Conservation (phyloP, 2,797 vertebrate genomes). For the Alectoris magna region DNA sequence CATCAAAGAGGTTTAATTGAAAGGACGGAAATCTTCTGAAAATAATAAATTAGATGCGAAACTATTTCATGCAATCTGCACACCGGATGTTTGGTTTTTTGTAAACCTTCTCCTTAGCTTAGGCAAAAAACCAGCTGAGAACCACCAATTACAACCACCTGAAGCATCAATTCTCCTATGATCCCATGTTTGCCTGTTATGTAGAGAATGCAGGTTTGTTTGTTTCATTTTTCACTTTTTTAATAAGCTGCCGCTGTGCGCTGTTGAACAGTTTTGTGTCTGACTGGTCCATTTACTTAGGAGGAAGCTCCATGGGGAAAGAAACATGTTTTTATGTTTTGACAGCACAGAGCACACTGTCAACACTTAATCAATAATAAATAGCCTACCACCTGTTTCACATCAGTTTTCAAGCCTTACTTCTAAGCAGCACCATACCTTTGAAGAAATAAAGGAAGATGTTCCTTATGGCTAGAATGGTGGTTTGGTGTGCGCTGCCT, state of each 20-base stretch:
- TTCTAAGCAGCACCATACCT: neutral
- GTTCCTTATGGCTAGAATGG: neutral
- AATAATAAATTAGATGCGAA: neutral
- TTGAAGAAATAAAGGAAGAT: neutral
- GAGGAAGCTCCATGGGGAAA: conserved; percentile 38
- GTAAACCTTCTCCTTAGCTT: conserved; percentile 57
- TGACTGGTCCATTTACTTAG: conserved; percentile 42
- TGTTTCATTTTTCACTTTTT: conserved; percentile 28
- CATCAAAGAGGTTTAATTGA: neutral
- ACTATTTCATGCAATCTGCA: conserved; percentile 15
- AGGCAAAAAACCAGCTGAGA: conserved; percentile 69
- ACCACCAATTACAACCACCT: conserved; percentile 73
- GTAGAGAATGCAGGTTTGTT: conserved; percentile 36
- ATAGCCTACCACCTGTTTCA: conserved; percentile 54
- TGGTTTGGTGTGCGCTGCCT: neutral
- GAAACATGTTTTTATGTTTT: conserved; percentile 36
- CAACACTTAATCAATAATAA: conserved; percentile 68
- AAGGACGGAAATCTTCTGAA: conserved; percentile 17
- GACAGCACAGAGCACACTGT: conserved; percentile 47
- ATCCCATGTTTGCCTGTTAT: conserved; percentile 55
- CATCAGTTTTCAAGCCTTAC: conserved; percentile 47
- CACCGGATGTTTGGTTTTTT: neutral
- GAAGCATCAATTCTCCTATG: conserved; percentile 65
- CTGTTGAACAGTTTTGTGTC: conserved; percentile 17
- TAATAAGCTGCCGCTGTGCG: conserved; percentile 44